phyloP scores from a whole-genome alignment of 2,113 vertebrate genomes.

The Clarias gariepinus region DNA sequence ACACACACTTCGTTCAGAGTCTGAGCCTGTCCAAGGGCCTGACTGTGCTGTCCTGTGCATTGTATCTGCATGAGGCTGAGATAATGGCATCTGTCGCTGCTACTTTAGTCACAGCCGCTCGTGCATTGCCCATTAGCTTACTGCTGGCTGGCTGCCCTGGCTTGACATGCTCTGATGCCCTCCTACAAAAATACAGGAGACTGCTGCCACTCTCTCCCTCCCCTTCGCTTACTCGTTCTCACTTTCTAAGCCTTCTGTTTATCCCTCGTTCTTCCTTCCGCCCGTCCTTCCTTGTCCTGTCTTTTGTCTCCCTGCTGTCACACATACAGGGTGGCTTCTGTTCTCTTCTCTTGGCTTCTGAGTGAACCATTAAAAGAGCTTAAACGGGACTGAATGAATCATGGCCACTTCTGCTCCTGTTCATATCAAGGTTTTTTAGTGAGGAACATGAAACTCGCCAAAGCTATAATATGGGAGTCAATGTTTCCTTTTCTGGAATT shows the following conservation, averaged over 20 bases:
- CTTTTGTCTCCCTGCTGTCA: constrained; percentile 43
- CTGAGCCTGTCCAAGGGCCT: constrained; percentile 52
- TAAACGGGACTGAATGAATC: constrained; percentile 36
- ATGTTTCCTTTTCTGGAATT: not conserved
- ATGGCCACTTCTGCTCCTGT: not conserved
- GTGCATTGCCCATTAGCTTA: constrained; percentile 53
- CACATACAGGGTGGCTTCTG: constrained; percentile 44
- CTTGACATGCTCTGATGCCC: constrained; percentile 68
- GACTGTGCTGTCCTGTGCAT: constrained; percentile 60
- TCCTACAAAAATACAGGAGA: constrained; percentile 66
- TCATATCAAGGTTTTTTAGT: not conserved
- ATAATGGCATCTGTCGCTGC: constrained; percentile 75
- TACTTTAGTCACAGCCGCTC: constrained; percentile 69
- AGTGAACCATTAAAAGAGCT: constrained; percentile 28
- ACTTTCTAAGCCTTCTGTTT: constrained; percentile 27
- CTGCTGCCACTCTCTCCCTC: constrained; percentile 60
- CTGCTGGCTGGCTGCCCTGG: constrained; percentile 61
- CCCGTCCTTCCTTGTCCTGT: constrained; percentile 46
- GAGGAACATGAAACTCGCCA: not conserved
- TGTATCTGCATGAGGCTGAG: constrained; percentile 72
- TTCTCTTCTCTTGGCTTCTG: constrained; percentile 27
- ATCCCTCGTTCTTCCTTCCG: constrained; percentile 43
- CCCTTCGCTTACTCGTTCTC: constrained; percentile 49
- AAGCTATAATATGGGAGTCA: not conserved
- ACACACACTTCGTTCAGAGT: constrained; percentile 40